Evolutionary conservation across 2,797 vertebrate species (phyloP), one percentile per base, ranked within the genome.

Genomic region (Malacoctenus gilli): DNA sequence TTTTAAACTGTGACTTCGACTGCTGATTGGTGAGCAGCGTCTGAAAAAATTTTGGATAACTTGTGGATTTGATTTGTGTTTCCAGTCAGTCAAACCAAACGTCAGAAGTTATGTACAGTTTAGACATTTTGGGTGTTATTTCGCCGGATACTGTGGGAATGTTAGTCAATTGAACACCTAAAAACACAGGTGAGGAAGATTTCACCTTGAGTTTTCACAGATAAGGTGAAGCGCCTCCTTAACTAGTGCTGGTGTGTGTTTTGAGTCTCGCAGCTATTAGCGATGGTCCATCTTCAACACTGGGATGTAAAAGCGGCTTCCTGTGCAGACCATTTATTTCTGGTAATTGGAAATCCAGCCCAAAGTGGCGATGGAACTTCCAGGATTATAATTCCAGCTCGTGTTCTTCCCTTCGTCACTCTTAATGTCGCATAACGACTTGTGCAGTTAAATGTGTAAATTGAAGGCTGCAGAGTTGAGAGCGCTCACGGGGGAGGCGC

Each of bases 331-430:
- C 18, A 9, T 68, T 60, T 41, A 56, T 19, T 46, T 7, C 8
- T 19, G 6, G 21, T 49, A 43, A 58, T 55, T 58, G 25, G 15
- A 68, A 78, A 71, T 62, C 21, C 38, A 44, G 38, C 59, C 63
- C 31, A 37, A 51, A 46, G 25, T 51, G 44, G n/a, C 34, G 19
- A 18, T 39, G 8, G 8, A 55, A 40, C 21, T 34, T 47, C 4
- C 23, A 25, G 23, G 41, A 54, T 55, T 55, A 44, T 68, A 20
- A 56, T 61, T 59, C 49, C 10, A 71, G 15, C 30, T 10, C 39
- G 2, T 59, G 59, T 15, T 31, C n/a, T 67, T 14, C 22, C 52
- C 9, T 40, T 59, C 43, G 15, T 30, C 12, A n/a, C n/a, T n/a
- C 15, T 69, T 3, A 20, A 12, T 8, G 9, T 46, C 8, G 32